Percentiles rank a stretch among this genome's conserved stretches.
Conservation (phyloP, 2,797 vertebrate species). For the Leptatherina wallacei region DNA sequence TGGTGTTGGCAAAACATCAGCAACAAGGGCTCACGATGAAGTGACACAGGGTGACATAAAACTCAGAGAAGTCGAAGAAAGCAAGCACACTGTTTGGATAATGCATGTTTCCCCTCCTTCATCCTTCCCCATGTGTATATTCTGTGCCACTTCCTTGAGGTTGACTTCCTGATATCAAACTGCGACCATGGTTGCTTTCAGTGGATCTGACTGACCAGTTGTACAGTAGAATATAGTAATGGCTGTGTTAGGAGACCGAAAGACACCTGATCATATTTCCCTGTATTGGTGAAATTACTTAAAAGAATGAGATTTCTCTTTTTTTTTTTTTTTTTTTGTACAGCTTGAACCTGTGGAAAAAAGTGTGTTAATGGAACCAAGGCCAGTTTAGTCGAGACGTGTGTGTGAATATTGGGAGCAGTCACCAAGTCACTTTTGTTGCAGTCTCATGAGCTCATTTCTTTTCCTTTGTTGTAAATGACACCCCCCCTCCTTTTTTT, state of each 20-base stretch:
- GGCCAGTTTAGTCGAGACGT: conserved; percentile 75
- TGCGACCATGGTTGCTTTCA: conserved; percentile 70
- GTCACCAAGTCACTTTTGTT: conserved; percentile 81
- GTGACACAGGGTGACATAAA: conserved; percentile 53
- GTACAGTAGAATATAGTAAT: conserved; percentile 73
- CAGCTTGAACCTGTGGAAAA: conserved; percentile 76
- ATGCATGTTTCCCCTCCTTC: conserved; percentile 52
- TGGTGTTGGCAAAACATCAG: conserved; percentile 46
- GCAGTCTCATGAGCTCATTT: conserved; percentile 60
- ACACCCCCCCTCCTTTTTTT: neutral
- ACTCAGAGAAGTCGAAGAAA: conserved; percentile 55
- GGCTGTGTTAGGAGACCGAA: conserved; percentile 54
- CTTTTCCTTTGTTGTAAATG: conserved; percentile 71
- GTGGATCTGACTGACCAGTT: conserved; percentile 73
- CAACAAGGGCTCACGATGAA: conserved; percentile 71
- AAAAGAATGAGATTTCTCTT: conserved; percentile 64
- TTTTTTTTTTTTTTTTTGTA: conserved; percentile 57
- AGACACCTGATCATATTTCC: conserved; percentile 51
- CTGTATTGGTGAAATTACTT: conserved; percentile 56
- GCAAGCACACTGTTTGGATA: conserved; percentile 73
- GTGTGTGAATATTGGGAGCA: conserved; percentile 74
- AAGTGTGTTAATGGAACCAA: conserved; percentile 68
- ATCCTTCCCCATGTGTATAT: conserved; percentile 43
- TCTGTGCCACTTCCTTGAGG: conserved; percentile 45
- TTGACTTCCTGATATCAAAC: conserved; percentile 60